A percentile compares a stretch with the other conserved stretches of the same genome.
Conservation (phyloP, 2,797 vertebrate genomes). For the Takifugu rubripes region DNA sequence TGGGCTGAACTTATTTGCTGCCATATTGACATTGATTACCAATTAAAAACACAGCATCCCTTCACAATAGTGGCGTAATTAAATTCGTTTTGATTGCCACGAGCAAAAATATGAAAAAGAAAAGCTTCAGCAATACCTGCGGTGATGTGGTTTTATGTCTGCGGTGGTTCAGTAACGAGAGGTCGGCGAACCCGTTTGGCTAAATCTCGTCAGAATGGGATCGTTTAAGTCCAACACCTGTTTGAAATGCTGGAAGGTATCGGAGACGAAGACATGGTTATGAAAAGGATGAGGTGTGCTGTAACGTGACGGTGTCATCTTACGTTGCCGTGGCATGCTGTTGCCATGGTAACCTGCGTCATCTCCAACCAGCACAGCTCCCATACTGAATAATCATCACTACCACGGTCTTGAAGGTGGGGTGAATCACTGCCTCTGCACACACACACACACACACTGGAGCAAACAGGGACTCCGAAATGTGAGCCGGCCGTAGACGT, state of each 20-base stretch:
- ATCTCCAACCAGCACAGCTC: conserved; percentile 58
- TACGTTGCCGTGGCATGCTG: conserved; percentile 61
- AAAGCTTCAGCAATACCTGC: no score
- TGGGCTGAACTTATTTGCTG: no score
- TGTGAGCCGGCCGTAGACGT: conserved; percentile 31
- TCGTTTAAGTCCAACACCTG: background rate
- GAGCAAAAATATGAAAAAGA: no score
- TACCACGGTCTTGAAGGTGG: conserved; percentile 45
- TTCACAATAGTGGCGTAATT: no score
- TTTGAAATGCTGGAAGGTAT: background rate
- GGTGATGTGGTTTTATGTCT: no score
- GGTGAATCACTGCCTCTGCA: conserved; percentile 66
- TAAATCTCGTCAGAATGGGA: background rate
- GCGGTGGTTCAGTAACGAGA: background rate
- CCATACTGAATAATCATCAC: conserved; percentile 74
- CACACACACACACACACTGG: conserved; percentile 15
- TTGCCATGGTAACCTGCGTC: conserved; percentile 72
- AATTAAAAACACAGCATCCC: no score
- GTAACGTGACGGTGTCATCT: conserved; percentile 51
- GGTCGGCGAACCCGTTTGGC: background rate
- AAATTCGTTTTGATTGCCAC: no score
- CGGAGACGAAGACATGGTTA: conserved; percentile 3
- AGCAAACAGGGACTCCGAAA: conserved; percentile 23
- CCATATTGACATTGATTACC: no score
- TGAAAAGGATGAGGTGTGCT: conserved; percentile 7